Evolutionary conservation across 1,140 invertebrate genomes (phyloP).

Genomic region (Drosophila triauraria): DNA sequence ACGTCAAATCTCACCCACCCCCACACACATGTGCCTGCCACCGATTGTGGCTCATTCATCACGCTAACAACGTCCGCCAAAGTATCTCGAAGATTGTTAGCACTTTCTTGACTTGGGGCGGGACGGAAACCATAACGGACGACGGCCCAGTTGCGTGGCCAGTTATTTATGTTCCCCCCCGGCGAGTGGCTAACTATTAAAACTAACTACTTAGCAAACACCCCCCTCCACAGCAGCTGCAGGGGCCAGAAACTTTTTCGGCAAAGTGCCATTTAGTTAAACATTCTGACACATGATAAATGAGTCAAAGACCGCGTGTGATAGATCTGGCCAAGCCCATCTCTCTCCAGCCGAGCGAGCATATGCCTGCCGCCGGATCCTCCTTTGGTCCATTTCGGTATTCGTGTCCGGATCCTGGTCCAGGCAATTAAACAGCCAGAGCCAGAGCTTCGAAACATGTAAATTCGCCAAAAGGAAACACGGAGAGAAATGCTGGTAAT

Average conservation of each 20-base stretch:
- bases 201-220: slow-evolving; percentile 83
- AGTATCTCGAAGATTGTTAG: slow-evolving; percentile 79
- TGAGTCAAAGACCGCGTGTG: slow-evolving; percentile 65
- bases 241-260: slow-evolving; percentile 59
- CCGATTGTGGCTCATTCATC: slow-evolving; percentile 56
- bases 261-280: slow-evolving; percentile 80
- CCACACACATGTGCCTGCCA: background rate
- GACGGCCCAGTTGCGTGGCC: slow-evolving; percentile 47
- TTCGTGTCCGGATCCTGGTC: slow-evolving; percentile 21
- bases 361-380: slow-evolving; percentile 54
- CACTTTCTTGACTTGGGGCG: slow-evolving; percentile 59
- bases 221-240: background rate
- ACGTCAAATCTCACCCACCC: background rate
- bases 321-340: slow-evolving; percentile 53
- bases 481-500: background rate
- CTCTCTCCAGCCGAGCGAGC: slow-evolving; percentile 51
- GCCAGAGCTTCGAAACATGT: slow-evolving; percentile 59
- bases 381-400: slow-evolving; percentile 12
- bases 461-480: slow-evolving; percentile 48
- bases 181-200: slow-evolving; percentile 72
- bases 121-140: slow-evolving; percentile 26
- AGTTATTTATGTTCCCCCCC: slow-evolving; percentile 75
- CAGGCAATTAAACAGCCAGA: slow-evolving; percentile 70
- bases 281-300: slow-evolving; percentile 82
- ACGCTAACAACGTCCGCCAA: slow-evolving; percentile 64